Base-by-base conservation (phyloP, 2,113 vertebrate genomes). In the Hyperoodon ampullatus region DNA sequence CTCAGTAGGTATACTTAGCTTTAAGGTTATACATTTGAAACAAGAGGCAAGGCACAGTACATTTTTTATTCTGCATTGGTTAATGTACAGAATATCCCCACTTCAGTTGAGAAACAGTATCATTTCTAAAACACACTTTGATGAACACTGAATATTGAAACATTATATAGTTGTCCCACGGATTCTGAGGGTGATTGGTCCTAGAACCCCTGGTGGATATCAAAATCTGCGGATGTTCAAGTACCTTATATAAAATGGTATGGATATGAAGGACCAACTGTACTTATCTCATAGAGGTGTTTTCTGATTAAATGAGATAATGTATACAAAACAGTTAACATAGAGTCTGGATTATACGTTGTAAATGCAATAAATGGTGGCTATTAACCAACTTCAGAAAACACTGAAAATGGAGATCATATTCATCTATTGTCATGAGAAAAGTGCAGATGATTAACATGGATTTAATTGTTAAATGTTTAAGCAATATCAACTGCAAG, bases 61-160 rank as follows among this genome's bases (percentile, higher is more conserved):
- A 75, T 58, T 71, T 44, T 95, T 97, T 90, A 94, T 94, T 70
- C 19, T 89, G 33, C n/a, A 75, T 21, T 82, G 50, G 70, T 63
- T 88, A 50, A 71, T 71, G 55, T 92, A 96, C 39, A 96, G 96
- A 96, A 84, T 81, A 87, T 88, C 61, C 83, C 86, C 42, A 88
- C 53, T 47, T 61, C 93, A 65, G 61, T 26, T 44, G 44, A 94
- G 53, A 92, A 92, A 93, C 2, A 86, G 23, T n/a, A 80, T 75
- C 19, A 58, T 35, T 80, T 30, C 55, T 91, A 93, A 96, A 95
- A 89, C 58, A 82, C 65, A 85, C 68, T 68, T 75, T 33, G 18
- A 63, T 72, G 35, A 89, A 89, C 24, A 71, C 35, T 18, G 42
- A 74, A 42, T 85, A 87, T 50, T 93, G 92, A 90, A 93, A 88